phyloP scores from a whole-genome alignment of 53 echinoderm and acorn worm species.

The Patiria pectinifera region DNA sequence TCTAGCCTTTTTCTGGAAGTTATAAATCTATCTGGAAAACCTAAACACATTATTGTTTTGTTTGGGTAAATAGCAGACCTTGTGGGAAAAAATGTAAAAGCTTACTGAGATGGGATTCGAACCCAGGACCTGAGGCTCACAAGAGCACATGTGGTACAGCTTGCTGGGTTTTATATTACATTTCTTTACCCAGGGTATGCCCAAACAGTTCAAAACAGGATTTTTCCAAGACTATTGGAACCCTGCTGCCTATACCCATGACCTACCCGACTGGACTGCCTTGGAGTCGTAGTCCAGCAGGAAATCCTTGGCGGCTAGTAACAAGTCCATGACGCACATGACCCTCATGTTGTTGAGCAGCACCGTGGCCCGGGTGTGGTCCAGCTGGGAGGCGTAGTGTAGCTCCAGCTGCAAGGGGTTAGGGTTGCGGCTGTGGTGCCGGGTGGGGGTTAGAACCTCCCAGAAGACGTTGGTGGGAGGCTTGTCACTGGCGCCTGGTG shows the following conservation, averaged over 20 bases:
- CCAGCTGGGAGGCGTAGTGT: slow-evolving; percentile 83
- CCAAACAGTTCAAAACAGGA: neutral
- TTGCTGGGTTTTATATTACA: neutral
- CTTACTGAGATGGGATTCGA: neutral
- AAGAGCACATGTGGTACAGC: neutral
- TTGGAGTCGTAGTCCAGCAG: slow-evolving; percentile 85
- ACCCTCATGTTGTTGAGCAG: slow-evolving; percentile 99
- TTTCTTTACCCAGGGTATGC: neutral
- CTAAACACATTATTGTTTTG: too few relatives aligned
- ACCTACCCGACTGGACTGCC: slow-evolving; percentile 67
- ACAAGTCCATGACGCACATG: slow-evolving; percentile 89
- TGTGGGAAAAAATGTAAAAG: neutral
- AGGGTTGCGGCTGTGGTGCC: slow-evolving; percentile 90
- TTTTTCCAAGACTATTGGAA: neutral
- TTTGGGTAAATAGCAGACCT: too few relatives aligned
- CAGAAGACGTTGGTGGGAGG: slow-evolving; percentile 82
- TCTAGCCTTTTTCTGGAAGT: neutral
- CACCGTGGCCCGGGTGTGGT: slow-evolving; percentile 84
- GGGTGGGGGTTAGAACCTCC: slow-evolving; percentile 91
- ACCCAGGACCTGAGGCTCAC: neutral
- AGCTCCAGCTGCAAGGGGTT: slow-evolving; percentile 97
- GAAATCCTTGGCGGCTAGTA: slow-evolving; percentile 94
- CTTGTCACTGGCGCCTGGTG: slow-evolving; percentile 15
- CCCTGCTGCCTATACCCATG: neutral
- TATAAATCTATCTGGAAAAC: too few relatives aligned